Evolutionary conservation across 2,888 invertebrate genomes (phyloP).

Genomic region (Tiliacea aurago): DNA sequence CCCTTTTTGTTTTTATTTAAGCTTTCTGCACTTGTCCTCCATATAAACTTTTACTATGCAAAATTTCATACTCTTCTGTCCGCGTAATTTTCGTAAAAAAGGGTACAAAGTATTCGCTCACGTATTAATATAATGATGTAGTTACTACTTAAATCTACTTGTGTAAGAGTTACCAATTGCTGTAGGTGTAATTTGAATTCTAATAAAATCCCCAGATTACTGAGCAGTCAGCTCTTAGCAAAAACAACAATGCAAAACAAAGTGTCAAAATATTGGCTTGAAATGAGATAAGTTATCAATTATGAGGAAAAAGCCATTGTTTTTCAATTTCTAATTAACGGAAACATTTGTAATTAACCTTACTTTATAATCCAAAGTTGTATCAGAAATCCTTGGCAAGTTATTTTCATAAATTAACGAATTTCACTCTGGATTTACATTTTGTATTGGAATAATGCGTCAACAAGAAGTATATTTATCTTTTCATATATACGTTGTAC

Average conservation of each 20-base stretch:
- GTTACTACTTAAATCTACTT: too few species aligned
- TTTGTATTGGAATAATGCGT: slow-evolving; percentile 3
- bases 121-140: too few species aligned
- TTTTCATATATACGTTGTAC: background rate
- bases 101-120: too few species aligned
- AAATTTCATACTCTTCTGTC: too few species aligned
- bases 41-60: too few species aligned
- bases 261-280: background rate
- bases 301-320: slow-evolving; percentile 7
- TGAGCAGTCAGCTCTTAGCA: too few species aligned
- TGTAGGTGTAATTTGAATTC: too few species aligned
- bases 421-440: slow-evolving; percentile 24
- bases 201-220: background rate
- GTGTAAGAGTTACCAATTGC: too few species aligned
- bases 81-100: too few species aligned
- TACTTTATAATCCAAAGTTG: slow-evolving; percentile 41
- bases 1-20: too few species aligned
- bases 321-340: slow-evolving; percentile 38
- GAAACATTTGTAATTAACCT: slow-evolving; percentile 44
- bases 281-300: slow-evolving; percentile 19
- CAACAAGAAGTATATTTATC: background rate
- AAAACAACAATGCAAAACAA: background rate
- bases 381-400: slow-evolving; percentile 28
- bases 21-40: too few species aligned
- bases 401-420: slow-evolving; percentile 45